Percentiles rank a stretch among this genome's conserved stretches.
Evolutionary conservation across 2,888 invertebrate genomes (phyloP).

Genomic region (Drosophila melanocephala): DNA sequence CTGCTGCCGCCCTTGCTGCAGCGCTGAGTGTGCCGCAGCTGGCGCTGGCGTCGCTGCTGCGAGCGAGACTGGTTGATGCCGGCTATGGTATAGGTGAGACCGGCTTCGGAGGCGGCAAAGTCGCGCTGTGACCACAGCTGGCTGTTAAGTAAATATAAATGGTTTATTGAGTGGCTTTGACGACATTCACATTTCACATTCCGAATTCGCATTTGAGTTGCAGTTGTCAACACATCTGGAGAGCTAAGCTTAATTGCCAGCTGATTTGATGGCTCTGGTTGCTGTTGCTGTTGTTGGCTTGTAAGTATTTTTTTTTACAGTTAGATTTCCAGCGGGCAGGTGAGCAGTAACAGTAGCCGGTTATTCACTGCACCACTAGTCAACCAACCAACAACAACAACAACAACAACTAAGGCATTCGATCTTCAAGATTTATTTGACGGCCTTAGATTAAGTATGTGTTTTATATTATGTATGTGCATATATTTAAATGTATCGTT

Average conservation of each 20-base stretch:
- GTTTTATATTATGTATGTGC: not conserved
- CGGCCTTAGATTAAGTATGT: slow-evolving; percentile 40
- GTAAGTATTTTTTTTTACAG: slow-evolving; percentile 62
- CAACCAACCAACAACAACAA: slow-evolving; percentile 24
- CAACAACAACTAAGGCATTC: slow-evolving; percentile 46
- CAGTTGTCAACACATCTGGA: slow-evolving; percentile 44
- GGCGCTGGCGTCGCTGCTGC: slow-evolving; percentile 71
- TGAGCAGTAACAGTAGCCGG: slow-evolving; percentile 49
- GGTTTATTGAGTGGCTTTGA: slow-evolving; percentile 4
- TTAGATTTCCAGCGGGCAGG: slow-evolving; percentile 69
- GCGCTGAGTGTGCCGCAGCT: slow-evolving; percentile 70
- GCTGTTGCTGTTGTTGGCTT: slow-evolving; percentile 30
- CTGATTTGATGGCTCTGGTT: slow-evolving; percentile 25
- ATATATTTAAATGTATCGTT: slow-evolving; percentile 23
- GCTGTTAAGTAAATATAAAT: slow-evolving; percentile 36
- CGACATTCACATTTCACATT: slow-evolving; percentile 32
- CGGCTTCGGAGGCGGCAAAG: slow-evolving; percentile 84
- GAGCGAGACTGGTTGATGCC: slow-evolving; percentile 75
- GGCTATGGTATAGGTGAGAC: slow-evolving; percentile 84
- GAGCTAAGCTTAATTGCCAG: slow-evolving; percentile 46
- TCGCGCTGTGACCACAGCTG: slow-evolving; percentile 84
- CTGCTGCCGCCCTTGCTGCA: slow-evolving; percentile 66
- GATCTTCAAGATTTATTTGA: slow-evolving; percentile 65
- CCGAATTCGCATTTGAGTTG: slow-evolving; percentile 45
- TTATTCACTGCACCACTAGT: slow-evolving; percentile 34